A percentile compares a stretch with the other conserved stretches of the same genome.
phyloP scores from a whole-genome alignment of 2,797 vertebrate genomes.

The Gephyroberyx darwinii region DNA sequence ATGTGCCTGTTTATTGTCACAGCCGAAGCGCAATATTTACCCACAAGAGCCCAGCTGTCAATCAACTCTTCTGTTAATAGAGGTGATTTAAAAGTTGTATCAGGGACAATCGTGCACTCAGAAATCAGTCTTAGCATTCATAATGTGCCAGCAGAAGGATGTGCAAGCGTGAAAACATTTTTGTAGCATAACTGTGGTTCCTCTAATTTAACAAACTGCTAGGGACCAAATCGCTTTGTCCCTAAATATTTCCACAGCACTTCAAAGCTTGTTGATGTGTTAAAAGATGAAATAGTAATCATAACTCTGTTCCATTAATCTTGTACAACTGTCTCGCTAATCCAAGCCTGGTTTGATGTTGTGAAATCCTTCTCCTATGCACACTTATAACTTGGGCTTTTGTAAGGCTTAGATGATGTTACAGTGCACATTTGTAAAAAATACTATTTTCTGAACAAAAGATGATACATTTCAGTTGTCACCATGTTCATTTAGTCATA shows the following conservation, averaged over 20 bases:
- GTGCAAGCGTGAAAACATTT: conserved; percentile 36
- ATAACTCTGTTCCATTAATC: conserved; percentile 6
- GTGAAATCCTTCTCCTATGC: conserved; percentile 3
- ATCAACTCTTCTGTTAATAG: conserved; percentile 46
- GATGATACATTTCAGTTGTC: not conserved
- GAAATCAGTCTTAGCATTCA: conserved; percentile 34
- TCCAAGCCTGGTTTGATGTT: conserved; percentile 10
- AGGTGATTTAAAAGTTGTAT: conserved; percentile 45
- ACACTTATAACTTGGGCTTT: conserved; percentile 1
- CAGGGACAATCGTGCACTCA: conserved; percentile 39
- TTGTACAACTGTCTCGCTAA: conserved; percentile 10
- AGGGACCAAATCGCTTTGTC: conserved; percentile 29
- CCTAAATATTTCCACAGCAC: conserved; percentile 25
- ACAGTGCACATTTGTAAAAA: not conserved
- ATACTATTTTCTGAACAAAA: not conserved
- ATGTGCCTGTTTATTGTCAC: conserved; percentile 39
- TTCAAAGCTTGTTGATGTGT: conserved; percentile 30
- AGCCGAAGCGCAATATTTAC: conserved; percentile 29
- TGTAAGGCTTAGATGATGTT: not conserved
- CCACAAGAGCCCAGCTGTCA: conserved; percentile 42
- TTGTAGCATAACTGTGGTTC: not conserved
- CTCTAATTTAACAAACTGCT: conserved; percentile 11
- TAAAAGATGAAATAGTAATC: conserved; percentile 29
- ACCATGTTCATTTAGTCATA: not conserved
- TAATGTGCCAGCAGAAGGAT: conserved; percentile 23